These are phyloP conservation scores for Channallabes apus DNA, from an alignment of 2,797 vertebrate species.

Conservation along the genomic window DNA sequence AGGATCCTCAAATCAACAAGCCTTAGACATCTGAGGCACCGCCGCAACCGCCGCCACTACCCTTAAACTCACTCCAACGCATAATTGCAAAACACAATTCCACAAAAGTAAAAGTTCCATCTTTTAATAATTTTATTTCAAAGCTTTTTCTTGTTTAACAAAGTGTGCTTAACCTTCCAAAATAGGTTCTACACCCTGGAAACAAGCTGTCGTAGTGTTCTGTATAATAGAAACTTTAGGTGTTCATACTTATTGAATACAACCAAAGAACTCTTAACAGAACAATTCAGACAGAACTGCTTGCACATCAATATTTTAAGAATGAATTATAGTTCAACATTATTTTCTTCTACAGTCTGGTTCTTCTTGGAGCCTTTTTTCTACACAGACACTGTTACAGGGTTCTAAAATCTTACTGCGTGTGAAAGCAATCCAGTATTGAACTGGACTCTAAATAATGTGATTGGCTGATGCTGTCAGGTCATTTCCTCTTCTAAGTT, in stretches of 20 bases:
- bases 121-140: neutral
- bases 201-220: neutral
- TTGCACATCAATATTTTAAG: neutral
- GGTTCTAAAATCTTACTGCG: neutral
- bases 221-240: neutral
- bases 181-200: neutral
- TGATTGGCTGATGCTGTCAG: neutral
- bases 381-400: neutral
- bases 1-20: no score
- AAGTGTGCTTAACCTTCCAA: neutral
- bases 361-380: neutral
- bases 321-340: neutral
- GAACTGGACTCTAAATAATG: conserved; percentile 6
- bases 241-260: neutral
- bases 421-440: neutral
- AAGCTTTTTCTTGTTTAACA: neutral
- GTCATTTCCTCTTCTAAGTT: conserved; percentile 3
- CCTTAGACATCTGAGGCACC: no score
- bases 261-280: neutral
- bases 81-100: neutral
- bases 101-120: neutral
- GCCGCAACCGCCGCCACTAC: no score
- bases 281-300: neutral
- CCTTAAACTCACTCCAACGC: neutral
- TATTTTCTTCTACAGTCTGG: neutral